Evolutionary conservation across 2,888 invertebrate genomes (phyloP).

Genomic region (Diabrotica balteata): DNA sequence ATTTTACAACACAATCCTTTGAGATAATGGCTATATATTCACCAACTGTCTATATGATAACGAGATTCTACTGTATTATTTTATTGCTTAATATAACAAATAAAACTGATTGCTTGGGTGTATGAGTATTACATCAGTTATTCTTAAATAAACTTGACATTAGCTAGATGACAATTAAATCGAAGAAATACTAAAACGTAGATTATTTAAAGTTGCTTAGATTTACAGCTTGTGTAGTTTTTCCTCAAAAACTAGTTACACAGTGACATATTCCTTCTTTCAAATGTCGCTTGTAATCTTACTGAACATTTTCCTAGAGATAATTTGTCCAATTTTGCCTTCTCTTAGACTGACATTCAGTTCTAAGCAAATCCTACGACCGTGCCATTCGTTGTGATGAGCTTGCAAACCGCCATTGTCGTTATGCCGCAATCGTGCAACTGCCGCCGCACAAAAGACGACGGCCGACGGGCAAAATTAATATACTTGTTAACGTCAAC

Average conservation of each 20-base stretch:
- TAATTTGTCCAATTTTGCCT: conserved; percentile 14
- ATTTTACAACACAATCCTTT: too few species aligned
- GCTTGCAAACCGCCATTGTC: conserved; percentile 14
- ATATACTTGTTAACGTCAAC: conserved; percentile 13
- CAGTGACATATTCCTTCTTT: conserved; percentile 2
- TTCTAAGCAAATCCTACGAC: conserved; percentile 8
- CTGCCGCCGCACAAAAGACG: conserved; percentile 10
- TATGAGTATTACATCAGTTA: too few species aligned
- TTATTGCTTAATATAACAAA: too few species aligned
- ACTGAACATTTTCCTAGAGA: conserved; percentile 8
- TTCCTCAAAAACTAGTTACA: background rate
- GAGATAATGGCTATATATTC: too few species aligned
- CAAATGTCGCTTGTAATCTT: background rate
- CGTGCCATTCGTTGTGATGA: conserved; percentile 9
- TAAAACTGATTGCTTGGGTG: too few species aligned
- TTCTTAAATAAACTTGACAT: too few species aligned
- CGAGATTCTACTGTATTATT: too few species aligned
- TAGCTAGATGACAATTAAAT: too few species aligned
- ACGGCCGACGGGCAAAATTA: conserved; percentile 3
- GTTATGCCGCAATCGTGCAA: conserved; percentile 1
- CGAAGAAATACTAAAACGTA: too few species aligned
- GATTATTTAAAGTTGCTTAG: too few species aligned
- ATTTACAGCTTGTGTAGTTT: too few species aligned
- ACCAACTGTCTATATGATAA: too few species aligned
- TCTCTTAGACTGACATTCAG: conserved; percentile 6